Percentiles rank a stretch among this genome's conserved stretches.
Evolutionary conservation across 2,797 vertebrate species (phyloP).

Genomic region (Eurystomus glaucurus): DNA sequence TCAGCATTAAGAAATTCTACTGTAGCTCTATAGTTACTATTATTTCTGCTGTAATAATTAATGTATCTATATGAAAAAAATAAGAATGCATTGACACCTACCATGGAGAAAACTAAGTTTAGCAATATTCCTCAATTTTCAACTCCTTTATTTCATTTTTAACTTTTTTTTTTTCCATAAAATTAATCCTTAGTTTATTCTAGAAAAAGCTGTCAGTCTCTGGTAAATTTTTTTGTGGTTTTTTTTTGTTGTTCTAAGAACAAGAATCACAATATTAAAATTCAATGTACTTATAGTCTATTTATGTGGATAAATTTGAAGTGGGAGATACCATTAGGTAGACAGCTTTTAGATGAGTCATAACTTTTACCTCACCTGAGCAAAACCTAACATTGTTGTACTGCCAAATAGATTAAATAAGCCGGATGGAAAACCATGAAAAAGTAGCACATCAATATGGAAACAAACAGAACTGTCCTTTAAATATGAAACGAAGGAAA

Average conservation of each 20-base stretch:
- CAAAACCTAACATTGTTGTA: not conserved
- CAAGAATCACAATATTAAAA: not conserved
- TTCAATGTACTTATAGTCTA: not conserved
- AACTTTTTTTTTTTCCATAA: not conserved
- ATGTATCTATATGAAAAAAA: not conserved
- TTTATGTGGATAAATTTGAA: not conserved
- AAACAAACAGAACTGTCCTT: constrained; percentile 29
- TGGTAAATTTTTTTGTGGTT: not conserved
- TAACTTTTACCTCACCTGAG: not conserved
- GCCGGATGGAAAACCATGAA: not conserved
- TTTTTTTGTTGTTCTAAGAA: not conserved
- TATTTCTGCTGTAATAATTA: not conserved
- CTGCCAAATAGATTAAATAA: not conserved
- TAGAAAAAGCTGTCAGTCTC: not conserved
- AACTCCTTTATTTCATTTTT: not conserved
- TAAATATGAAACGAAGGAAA: constrained; percentile 28
- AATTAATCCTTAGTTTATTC: not conserved
- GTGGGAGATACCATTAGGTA: not conserved
- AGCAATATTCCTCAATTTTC: not conserved
- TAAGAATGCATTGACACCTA: not conserved
- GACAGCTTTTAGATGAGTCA: not conserved
- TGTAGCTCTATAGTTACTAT: not conserved
- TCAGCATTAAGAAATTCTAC: not conserved
- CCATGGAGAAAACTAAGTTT: not conserved
- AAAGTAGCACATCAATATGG: not conserved